Evolutionary conservation across 2,797 vertebrate species (phyloP), one percentile per base, ranked within the genome.

Genomic region (Petrocephalus schoutedeni): DNA sequence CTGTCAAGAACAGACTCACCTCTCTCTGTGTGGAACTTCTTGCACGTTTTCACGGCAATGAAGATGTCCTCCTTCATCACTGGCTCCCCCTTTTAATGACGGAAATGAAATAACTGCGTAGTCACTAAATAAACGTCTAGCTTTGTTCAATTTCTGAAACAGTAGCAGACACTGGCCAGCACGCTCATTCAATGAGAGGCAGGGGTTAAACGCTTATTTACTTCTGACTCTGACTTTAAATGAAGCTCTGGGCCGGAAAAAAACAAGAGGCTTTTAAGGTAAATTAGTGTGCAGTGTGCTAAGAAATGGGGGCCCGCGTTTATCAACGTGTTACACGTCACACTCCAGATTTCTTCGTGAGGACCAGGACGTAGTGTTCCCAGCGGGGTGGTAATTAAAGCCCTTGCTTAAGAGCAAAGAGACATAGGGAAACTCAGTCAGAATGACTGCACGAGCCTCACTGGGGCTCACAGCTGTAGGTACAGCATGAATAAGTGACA

Each of bases 1-100:
- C 64, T 32, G 4, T 67, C 28, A 67, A 32, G 82, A 71, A 12
- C 8, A 0, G 10, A 95, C 97, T 94, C 96, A 99, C 98, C 97
- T 97, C 98, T 94, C 88, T 99, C 97, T 87, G 90, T 92, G 90
- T 99, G 98, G 94, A 99, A 99, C 94, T 97, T 99, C 95, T 90
- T 94, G 92, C 98, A 99, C 0, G 98, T 99, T 96, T 99, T 99
- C 87, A 99, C 97, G 71, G 97, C 98, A 90, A 99, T 96, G 93
- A 99, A 99, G 89, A 99, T 91, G 89, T 98, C 95, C 84, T 97
- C 96, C 87, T 94, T 95, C 89, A 95, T 95, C 89, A 98, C 96
- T 89, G 97, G 96, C 82, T 95, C 94, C 91, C 96, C 97, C 98
- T 99, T 90, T 88, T 92, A 21, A 89, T 59, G 41, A 88, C 4